Conservation (phyloP, 2,888 invertebrate genomes). For the Luperina nickerlii region DNA sequence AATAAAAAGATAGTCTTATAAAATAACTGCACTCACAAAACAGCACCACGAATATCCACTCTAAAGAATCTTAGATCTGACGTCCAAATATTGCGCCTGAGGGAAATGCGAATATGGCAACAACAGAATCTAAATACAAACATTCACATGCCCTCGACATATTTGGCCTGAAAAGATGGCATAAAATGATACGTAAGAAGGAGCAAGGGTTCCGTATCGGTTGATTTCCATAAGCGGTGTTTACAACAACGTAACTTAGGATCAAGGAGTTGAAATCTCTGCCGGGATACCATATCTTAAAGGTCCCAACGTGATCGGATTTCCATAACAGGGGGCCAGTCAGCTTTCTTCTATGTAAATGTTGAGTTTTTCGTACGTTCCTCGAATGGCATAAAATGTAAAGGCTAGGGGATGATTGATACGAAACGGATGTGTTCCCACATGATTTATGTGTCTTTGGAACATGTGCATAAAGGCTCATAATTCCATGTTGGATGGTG, state of each 20-base stretch:
- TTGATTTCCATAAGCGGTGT: constrained; percentile 80
- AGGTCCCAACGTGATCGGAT: constrained; percentile 83
- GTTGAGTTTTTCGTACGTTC: constrained; percentile 74
- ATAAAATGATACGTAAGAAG: constrained; percentile 69
- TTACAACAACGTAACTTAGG: constrained; percentile 79
- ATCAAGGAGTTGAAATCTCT: constrained; percentile 83
- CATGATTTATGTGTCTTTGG: constrained; percentile 79
- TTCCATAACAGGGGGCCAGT: constrained; percentile 82
- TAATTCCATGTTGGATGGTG: constrained; percentile 36
- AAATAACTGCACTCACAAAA: constrained; percentile 24
- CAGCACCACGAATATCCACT: constrained; percentile 31
- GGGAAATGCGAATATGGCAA: constrained; percentile 64
- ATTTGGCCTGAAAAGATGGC: constrained; percentile 72
- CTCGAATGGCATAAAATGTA: constrained; percentile 78
- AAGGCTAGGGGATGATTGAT: constrained; percentile 82
- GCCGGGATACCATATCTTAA: constrained; percentile 80
- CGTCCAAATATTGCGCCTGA: constrained; percentile 53
- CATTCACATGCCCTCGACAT: constrained; percentile 69
- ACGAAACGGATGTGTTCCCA: constrained; percentile 77
- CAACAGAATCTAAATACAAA: constrained; percentile 63
- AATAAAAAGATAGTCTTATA: neutral
- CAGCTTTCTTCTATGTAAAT: constrained; percentile 79
- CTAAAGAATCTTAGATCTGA: constrained; percentile 49
- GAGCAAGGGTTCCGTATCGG: constrained; percentile 69
- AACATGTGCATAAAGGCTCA: constrained; percentile 50